These are phyloP conservation scores for Hesperophylax magnus DNA, from an alignment of 1,140 invertebrate genomes.

Conservation along the genomic window DNA sequence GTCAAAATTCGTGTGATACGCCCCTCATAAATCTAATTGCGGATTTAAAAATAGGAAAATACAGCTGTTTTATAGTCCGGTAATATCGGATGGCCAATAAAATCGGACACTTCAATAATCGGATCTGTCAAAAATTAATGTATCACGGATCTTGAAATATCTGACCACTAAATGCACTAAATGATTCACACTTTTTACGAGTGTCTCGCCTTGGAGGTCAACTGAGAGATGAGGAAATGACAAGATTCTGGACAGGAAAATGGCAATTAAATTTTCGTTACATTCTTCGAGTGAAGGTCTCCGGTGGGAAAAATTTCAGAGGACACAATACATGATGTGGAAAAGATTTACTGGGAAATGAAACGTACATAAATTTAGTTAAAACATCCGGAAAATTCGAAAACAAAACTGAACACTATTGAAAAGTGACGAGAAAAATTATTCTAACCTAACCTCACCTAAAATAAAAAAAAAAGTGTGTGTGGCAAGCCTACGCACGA, in stretches of 20 bases:
- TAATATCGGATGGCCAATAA: background rate
- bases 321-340: no score
- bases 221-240: background rate
- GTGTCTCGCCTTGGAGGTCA: background rate
- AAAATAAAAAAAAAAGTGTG: no score
- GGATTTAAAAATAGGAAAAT: no score
- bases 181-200: no score
- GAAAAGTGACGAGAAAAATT: no score
- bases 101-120: constrained; percentile 1
- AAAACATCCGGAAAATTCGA: no score
- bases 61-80: background rate
- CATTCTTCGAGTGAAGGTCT: background rate
- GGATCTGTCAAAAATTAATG: background rate
- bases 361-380: no score
- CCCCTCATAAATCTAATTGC: background rate
- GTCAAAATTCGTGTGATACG: background rate
- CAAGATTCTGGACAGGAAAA: background rate
- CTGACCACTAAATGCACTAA: background rate
- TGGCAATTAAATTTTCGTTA: background rate
- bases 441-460: no score
- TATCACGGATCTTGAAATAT: background rate
- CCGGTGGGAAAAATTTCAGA: no score
- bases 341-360: no score
- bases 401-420: no score
- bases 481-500: no score